These are phyloP conservation scores for Mugil cephalus DNA, from an alignment of 2,113 vertebrate genomes.

Conservation along the genomic window DNA sequence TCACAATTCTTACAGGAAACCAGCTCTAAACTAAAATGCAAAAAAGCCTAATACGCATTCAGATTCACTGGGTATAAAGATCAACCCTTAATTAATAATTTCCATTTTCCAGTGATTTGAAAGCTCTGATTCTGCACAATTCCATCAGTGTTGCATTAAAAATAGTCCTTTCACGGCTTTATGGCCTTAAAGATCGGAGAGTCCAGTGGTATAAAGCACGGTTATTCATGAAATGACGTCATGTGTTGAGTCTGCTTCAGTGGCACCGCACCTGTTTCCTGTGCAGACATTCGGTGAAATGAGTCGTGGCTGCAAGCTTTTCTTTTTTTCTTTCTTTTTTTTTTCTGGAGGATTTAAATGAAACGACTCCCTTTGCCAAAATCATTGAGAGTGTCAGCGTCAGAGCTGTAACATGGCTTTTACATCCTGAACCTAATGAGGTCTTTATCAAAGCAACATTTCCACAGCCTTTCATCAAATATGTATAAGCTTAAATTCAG, in stretches of 20 bases:
- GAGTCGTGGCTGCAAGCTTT: constrained; percentile 34
- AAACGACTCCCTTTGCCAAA: constrained; percentile 26
- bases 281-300: constrained; percentile 36
- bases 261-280: constrained; percentile 64
- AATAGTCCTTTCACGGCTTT: not conserved
- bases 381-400: constrained; percentile 25
- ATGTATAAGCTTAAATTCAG: constrained; percentile 54
- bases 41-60: not conserved
- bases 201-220: not conserved
- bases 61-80: not conserved
- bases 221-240: constrained; percentile 54
- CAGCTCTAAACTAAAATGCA: not conserved
- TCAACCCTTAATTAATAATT: not conserved
- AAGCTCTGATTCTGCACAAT: not conserved
- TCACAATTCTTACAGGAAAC: not conserved
- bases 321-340: no score
- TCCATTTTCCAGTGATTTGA: not conserved
- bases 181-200: constrained; percentile 9
- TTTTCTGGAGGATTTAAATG: constrained; percentile 15
- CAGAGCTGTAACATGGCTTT: constrained; percentile 23
- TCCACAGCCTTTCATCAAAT: constrained; percentile 50
- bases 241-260: constrained; percentile 63
- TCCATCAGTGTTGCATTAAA: not conserved
- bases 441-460: constrained; percentile 62
- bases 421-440: constrained; percentile 58